Conservation (phyloP, 2,888 invertebrate species). For the Spisula solida region DNA sequence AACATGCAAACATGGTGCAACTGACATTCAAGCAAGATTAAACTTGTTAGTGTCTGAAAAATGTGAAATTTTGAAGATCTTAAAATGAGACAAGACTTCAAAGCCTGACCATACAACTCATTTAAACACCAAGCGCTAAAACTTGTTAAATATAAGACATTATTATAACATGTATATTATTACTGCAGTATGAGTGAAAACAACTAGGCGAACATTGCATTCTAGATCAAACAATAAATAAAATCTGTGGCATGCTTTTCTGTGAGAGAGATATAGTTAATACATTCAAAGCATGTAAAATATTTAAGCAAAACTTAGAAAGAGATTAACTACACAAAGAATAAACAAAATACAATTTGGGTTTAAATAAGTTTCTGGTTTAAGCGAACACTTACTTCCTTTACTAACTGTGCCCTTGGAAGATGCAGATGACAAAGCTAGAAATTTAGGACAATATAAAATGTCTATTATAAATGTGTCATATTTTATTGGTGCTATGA, state of each 20-base stretch:
- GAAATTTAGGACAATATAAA: conserved; percentile 17
- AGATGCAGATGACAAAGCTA: conserved; percentile 17
- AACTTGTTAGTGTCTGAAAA: too few species aligned
- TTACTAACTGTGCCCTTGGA: conserved; percentile 30
- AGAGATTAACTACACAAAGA: background rate
- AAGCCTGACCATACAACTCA: too few species aligned
- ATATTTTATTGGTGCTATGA: too few species aligned
- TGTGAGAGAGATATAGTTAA: conserved; percentile 1
- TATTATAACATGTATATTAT: too few species aligned
- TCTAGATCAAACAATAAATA: background rate
- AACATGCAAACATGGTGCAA: too few species aligned
- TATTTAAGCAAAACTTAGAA: background rate
- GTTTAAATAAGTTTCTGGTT: background rate
- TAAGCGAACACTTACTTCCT: conserved; percentile 8
- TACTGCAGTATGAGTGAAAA: background rate
- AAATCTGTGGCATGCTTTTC: background rate
- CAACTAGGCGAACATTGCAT: background rate
- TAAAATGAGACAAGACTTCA: too few species aligned
- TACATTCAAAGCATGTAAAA: conserved; percentile 13
- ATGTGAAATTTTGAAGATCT: too few species aligned
- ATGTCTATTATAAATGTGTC: background rate
- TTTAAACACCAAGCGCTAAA: too few species aligned
- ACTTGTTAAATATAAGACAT: too few species aligned
- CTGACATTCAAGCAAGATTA: too few species aligned
- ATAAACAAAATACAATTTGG: conserved; percentile 13